Conservation (phyloP, 2,113 vertebrate species). For the human (Homo sapiens) region GRCh38 chr2:163247501-163248000, state of each 20-base stretch:
- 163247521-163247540: slow-evolving; percentile 89
- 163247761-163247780: slow-evolving; percentile 74
- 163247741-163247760: slow-evolving; percentile 71
- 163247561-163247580: slow-evolving; percentile 87
- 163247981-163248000: slow-evolving; percentile 43
- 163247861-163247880: slow-evolving; percentile 66
- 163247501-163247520: slow-evolving; percentile 88
- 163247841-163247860: slow-evolving; percentile 58
- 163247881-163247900: slow-evolving; percentile 63
- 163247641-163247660: slow-evolving; percentile 84
- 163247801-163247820: slow-evolving; percentile 68
- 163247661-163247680: slow-evolving; percentile 84
- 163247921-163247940: slow-evolving; percentile 58
- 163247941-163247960: slow-evolving; percentile 58
- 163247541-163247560: slow-evolving; percentile 88
- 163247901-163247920: slow-evolving; percentile 69
- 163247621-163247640: slow-evolving; percentile 80
- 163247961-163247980: slow-evolving; percentile 29
- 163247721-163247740: slow-evolving; percentile 82
- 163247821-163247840: slow-evolving; percentile 63
- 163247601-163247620: slow-evolving; percentile 82
- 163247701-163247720: slow-evolving; percentile 79
- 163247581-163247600: slow-evolving; percentile 87
- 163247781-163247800: slow-evolving; percentile 72
- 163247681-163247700: slow-evolving; percentile 66